phyloP scores from a whole-genome alignment of 2,797 vertebrate genomes.

The Zalophus californianus region DNA sequence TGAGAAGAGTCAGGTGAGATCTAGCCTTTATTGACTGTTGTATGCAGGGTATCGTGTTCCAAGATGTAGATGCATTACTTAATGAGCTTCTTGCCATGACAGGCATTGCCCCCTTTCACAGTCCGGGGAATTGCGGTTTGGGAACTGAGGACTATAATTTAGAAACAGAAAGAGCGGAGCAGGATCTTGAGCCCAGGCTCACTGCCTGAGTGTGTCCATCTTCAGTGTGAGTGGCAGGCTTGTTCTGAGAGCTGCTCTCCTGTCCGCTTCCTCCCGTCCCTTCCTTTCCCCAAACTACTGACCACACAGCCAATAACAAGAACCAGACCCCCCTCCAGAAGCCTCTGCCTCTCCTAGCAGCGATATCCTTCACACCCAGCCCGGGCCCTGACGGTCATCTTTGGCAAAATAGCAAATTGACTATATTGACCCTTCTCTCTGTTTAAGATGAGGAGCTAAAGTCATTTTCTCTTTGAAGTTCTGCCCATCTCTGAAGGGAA shows the following conservation, averaged over 20 bases:
- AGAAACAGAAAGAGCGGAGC: neutral
- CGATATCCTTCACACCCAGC: neutral
- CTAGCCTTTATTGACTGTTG: neutral
- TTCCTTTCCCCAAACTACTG: neutral
- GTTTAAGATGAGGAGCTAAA: neutral
- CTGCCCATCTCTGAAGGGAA: neutral
- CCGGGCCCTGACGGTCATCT: neutral
- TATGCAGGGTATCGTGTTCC: neutral
- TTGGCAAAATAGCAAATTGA: neutral
- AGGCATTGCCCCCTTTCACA: neutral
- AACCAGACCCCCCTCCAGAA: neutral
- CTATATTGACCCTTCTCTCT: neutral
- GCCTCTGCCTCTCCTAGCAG: neutral
- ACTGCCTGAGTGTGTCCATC: neutral
- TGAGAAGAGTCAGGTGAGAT: neutral
- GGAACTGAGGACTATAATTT: neutral
- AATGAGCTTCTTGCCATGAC: neutral
- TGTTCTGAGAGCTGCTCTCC: neutral
- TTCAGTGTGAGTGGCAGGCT: neutral
- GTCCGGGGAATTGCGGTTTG: neutral
- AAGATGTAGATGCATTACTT: neutral
- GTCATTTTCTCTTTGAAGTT: constrained; percentile 15
- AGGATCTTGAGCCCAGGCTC: neutral
- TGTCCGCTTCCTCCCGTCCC: neutral
- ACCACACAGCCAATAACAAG: neutral